Conservation (phyloP, 2,888 invertebrate genomes). For the Tetranychus truncatus region DNA sequence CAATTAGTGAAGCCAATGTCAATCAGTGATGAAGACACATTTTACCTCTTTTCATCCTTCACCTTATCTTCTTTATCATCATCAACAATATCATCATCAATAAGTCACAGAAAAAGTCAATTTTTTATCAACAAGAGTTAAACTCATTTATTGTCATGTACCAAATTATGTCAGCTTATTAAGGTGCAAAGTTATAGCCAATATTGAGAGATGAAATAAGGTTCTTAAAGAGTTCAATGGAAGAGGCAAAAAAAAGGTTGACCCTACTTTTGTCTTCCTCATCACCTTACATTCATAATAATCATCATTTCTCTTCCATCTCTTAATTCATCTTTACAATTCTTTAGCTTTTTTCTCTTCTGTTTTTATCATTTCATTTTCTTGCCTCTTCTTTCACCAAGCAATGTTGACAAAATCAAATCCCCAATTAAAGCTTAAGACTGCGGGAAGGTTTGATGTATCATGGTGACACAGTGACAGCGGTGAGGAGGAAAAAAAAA, state of each 20-base stretch:
- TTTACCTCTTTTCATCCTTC: background rate
- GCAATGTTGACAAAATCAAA: conserved; percentile 1
- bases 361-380: background rate
- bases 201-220: background rate
- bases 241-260: background rate
- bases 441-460: background rate
- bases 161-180: background rate
- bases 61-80: background rate
- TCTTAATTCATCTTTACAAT: conserved; percentile 10
- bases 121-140: background rate
- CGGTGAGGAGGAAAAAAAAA: background rate
- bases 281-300: background rate
- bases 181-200: background rate
- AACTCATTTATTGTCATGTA: background rate
- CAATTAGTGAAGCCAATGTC: conserved; percentile 1
- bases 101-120: background rate
- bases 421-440: background rate
- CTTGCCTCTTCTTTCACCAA: background rate
- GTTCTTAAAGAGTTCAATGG: background rate
- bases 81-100: background rate
- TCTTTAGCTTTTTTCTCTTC: background rate
- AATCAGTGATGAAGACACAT: background rate
- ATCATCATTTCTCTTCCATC: background rate
- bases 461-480: background rate
- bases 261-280: background rate